Evolutionary conservation across 2,888 invertebrate species (phyloP), one percentile per base, ranked within the genome.

Genomic region (Hylaea fasciaria): DNA sequence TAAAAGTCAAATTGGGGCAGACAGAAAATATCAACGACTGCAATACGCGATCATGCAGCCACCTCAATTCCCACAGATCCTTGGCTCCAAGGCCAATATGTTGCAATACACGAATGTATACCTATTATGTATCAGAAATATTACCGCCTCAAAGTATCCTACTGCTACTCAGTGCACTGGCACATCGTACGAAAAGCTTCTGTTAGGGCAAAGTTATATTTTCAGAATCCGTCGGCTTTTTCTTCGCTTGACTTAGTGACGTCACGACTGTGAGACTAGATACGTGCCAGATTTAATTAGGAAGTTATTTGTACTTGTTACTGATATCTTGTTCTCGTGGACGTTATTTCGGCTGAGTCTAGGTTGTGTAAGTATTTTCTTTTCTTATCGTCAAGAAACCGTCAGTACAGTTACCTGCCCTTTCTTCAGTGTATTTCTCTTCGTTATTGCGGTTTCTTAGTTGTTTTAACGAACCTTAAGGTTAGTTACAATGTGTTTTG

Each of bases 201-300:
- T 82, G 80, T 85, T 64, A 71, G 71, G 64, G 71, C 71, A 81
- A 85, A 83, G 82, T 87, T 86, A 87, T 86, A 83, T 84, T 86
- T 87, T 82, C 78, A 78, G 81, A 83, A 86, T 82, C 81, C 82
- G 72, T 73, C 76, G 77, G 79, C 81, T 82, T 81, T 79, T 76
- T 74, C 73, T 74, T 74, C 74, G 78, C 82, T 83, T 83, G 81
- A 84, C 82, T 85, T 81, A 78, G 74, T 77, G 72, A 71, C 73
- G 76, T 74, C 80, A 79, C 77, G 79, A 54, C 49, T 60, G 59
- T 29, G 39, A 12, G 43, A 63, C 66, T 71, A 71, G 77, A 73
- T 75, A 71, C 71, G 66, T 70, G 71, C 71, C 73, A 68, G 72
- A 77, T 80, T 76, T 78, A 75, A 80, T 81, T 71, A 70, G 52